Evolutionary conservation across 2,113 vertebrate species (phyloP).

Genomic region (Cryptotis parvus): DNA sequence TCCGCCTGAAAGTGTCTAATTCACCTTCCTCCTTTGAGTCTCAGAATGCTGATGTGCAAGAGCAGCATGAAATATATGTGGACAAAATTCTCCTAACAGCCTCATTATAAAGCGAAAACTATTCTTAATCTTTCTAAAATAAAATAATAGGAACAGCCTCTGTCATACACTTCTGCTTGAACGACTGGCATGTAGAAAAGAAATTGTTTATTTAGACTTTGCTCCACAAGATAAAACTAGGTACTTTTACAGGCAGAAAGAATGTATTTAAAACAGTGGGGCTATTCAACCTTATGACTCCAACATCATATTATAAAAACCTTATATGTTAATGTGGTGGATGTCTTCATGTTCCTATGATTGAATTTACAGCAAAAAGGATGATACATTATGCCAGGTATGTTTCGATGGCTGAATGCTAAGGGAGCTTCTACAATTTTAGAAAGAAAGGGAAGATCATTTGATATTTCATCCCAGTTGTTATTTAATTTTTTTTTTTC

Average conservation of each 20-base stretch:
- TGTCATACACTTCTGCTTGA: not conserved
- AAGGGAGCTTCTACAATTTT: not conserved
- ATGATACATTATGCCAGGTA: not conserved
- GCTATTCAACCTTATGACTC: not conserved
- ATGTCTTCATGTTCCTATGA: not conserved
- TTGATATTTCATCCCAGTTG: too few relatives aligned
- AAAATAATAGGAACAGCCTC: conserved; percentile 21
- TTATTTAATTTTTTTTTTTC: too few relatives aligned
- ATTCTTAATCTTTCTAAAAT: not conserved
- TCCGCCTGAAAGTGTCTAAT: conserved; percentile 42
- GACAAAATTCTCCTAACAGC: conserved; percentile 13
- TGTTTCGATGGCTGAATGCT: not conserved
- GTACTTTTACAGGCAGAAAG: not conserved
- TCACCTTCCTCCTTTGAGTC: conserved; percentile 35
- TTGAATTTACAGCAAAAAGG: not conserved
- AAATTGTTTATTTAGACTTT: conserved; percentile 10
- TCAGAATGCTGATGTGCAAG: not conserved
- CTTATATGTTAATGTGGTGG: not conserved
- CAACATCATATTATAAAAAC: not conserved
- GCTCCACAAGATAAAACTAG: conserved; percentile 1
- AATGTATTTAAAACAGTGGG: not conserved
- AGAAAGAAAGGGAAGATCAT: too few relatives aligned
- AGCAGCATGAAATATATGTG: not conserved
- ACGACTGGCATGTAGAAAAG: not conserved
- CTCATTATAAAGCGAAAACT: not conserved